These are phyloP conservation scores for Polypedilum vanderplanki DNA, from an alignment of 1,140 invertebrate genomes.

Conservation along the genomic window DNA sequence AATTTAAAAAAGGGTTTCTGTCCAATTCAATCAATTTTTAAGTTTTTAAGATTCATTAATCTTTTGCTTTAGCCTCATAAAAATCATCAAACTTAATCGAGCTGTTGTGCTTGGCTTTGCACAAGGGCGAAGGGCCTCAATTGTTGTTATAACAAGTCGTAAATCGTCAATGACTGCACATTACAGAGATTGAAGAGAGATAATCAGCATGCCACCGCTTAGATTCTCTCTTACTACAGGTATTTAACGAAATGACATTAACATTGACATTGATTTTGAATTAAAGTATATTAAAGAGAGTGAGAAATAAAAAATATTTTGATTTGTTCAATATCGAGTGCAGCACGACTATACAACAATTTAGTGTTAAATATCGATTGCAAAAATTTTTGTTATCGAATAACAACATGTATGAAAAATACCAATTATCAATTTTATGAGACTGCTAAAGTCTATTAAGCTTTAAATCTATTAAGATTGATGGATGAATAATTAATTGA, in stretches of 20 bases:
- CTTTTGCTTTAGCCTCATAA: background rate
- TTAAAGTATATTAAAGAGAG: background rate
- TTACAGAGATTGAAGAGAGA: background rate
- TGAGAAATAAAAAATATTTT: conserved; percentile 20
- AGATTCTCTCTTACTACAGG: background rate
- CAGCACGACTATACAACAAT: background rate
- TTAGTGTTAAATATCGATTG: too few species aligned
- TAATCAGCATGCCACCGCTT: background rate
- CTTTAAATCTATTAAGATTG: too few species aligned
- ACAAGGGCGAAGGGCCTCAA: conserved; percentile 9
- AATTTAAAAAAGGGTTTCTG: background rate
- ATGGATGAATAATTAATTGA: too few species aligned
- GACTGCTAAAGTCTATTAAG: too few species aligned
- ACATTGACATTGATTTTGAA: conserved; percentile 18
- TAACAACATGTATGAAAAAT: too few species aligned
- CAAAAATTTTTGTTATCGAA: too few species aligned
- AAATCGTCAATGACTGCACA: background rate
- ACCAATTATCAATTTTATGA: too few species aligned
- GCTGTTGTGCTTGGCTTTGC: background rate
- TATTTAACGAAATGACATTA: background rate
- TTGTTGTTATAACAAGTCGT: background rate
- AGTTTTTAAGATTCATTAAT: conserved; percentile 1
- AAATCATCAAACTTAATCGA: background rate
- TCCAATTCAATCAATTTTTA: background rate
- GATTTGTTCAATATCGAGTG: conserved; percentile 12